Percentiles rank a stretch among this genome's conserved stretches.
phyloP scores from a whole-genome alignment of 2,113 vertebrate genomes.

The Psammodynastes pulverulentus region DNA sequence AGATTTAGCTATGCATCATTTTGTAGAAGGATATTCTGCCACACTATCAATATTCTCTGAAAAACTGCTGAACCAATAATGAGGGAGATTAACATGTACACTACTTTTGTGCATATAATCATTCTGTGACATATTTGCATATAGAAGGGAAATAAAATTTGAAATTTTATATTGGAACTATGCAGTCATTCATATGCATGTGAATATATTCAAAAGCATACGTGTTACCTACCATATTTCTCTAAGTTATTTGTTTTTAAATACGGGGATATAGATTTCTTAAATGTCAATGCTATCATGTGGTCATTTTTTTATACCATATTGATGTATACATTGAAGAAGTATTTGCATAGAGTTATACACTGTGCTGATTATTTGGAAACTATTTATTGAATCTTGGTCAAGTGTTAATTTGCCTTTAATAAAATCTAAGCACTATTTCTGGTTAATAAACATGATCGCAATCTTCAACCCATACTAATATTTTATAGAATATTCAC shows the following conservation, averaged over 20 bases:
- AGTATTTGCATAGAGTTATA: background rate
- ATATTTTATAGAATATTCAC: constrained; percentile 37
- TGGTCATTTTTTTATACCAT: background rate
- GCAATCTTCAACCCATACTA: constrained; percentile 14
- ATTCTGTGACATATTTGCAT: background rate
- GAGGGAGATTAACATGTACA: no score
- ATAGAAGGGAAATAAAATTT: background rate
- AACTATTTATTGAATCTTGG: background rate
- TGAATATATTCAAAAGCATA: background rate
- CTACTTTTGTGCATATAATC: background rate
- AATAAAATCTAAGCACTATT: constrained; percentile 62
- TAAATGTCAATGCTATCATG: background rate
- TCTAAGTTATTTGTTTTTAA: background rate
- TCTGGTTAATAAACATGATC: constrained; percentile 48
- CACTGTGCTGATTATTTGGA: background rate
- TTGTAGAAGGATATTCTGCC: background rate
- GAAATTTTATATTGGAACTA: background rate
- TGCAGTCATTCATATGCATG: background rate
- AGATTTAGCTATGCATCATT: background rate
- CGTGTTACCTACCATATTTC: background rate
- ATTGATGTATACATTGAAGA: background rate
- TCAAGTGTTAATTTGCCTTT: constrained; percentile 51
- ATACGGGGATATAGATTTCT: background rate
- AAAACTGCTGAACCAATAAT: background rate
- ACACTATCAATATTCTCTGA: background rate